phyloP scores from a whole-genome alignment of 2,888 invertebrate species.

The Hypomecis atomaria region DNA sequence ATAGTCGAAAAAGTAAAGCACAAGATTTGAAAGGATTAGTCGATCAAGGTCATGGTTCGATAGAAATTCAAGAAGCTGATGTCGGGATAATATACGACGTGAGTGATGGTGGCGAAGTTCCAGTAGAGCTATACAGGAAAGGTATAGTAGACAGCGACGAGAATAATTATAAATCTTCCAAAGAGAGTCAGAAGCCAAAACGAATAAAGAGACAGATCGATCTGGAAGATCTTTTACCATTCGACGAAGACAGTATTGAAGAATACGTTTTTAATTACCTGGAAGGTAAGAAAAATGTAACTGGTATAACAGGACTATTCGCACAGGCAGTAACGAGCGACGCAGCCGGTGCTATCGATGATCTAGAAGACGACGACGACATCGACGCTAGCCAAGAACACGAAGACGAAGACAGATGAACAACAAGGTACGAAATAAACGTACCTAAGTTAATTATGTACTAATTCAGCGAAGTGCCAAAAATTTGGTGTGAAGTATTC shows the following conservation, averaged over 20 bases:
- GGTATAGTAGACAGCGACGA: conserved; percentile 85
- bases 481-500: conserved; percentile 52
- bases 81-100: conserved; percentile 85
- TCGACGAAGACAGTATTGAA: conserved; percentile 75
- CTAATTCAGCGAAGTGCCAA: conserved; percentile 59
- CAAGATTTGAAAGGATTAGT: conserved; percentile 71
- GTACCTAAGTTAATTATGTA: conserved; percentile 8
- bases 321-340: conserved; percentile 73
- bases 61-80: conserved; percentile 84
- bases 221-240: conserved; percentile 74
- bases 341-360: conserved; percentile 59
- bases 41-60: conserved; percentile 75
- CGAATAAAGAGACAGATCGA: conserved; percentile 69
- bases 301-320: conserved; percentile 70
- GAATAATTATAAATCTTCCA: conserved; percentile 59
- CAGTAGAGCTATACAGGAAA: conserved; percentile 84
- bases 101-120: conserved; percentile 79
- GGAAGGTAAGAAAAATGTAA: conserved; percentile 69
- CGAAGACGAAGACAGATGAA: conserved; percentile 62
- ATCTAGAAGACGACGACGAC: conserved; percentile 63
- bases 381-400: conserved; percentile 50
- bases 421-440: conserved; percentile 1
- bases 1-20: conserved; percentile 62
- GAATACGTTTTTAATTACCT: conserved; percentile 73
- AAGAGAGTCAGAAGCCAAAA: conserved; percentile 48